Conservation (phyloP, 2,888 invertebrate species). For the Neoitamus cyanurus region DNA sequence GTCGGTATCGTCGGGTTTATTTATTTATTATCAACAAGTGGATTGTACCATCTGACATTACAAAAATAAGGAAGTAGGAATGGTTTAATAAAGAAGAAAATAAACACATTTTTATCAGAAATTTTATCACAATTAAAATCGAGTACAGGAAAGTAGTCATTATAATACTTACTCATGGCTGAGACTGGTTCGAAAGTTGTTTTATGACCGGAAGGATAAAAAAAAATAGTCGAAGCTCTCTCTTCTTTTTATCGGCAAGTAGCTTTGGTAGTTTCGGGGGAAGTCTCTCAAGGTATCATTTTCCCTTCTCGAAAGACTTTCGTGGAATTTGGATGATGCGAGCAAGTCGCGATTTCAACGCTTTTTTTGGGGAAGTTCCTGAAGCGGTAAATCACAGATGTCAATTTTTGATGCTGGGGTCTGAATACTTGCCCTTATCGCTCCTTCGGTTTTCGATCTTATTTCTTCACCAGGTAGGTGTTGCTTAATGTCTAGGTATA, state of each 20-base stretch:
- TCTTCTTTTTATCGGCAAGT: conserved; percentile 62
- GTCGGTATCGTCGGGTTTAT: too few species aligned
- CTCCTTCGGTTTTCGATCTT: not conserved
- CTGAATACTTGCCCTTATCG: not conserved
- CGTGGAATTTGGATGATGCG: conserved; percentile 47
- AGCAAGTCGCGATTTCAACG: conserved; percentile 61
- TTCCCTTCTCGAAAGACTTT: not conserved
- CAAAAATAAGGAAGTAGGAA: too few species aligned
- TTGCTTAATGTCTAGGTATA: conserved; percentile 8
- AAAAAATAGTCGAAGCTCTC: conserved; percentile 60
- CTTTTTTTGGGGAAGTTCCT: conserved; percentile 64
- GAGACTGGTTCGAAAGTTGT: too few species aligned
- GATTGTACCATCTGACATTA: too few species aligned
- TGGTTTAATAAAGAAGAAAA: too few species aligned
- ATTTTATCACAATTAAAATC: too few species aligned
- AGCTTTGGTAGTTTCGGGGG: conserved; percentile 48
- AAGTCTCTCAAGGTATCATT: not conserved
- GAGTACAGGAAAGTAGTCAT: too few species aligned
- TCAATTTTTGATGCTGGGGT: conserved; percentile 59
- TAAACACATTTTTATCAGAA: too few species aligned
- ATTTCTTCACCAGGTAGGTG: not conserved
- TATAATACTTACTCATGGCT: too few species aligned
- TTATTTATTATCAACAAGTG: too few species aligned
- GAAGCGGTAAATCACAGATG: conserved; percentile 63
- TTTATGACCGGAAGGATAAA: too few species aligned